Evolutionary conservation across 2,888 invertebrate species (phyloP).

Genomic region (Ennomos erosarius): DNA sequence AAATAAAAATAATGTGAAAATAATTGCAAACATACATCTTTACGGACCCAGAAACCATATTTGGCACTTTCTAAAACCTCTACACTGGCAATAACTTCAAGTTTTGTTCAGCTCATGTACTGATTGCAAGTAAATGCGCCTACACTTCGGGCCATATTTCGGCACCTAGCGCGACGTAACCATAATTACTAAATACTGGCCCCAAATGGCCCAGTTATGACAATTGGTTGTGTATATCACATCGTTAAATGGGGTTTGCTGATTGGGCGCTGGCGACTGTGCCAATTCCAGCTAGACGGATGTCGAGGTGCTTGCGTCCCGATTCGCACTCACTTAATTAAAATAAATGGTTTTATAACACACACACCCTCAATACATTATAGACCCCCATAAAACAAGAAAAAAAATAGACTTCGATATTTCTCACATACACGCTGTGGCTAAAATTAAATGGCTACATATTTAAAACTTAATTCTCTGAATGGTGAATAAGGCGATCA

Average conservation of each 20-base stretch:
- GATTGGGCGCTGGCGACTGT: conserved; percentile 33
- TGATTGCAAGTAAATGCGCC: conserved; percentile 5
- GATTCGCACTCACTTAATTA: conserved; percentile 14
- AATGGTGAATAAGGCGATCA: too few species aligned
- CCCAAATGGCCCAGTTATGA: conserved; percentile 40
- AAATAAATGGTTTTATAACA: conserved; percentile 12
- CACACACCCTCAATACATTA: too few species aligned
- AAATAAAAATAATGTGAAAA: too few species aligned
- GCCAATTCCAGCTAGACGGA: conserved; percentile 33
- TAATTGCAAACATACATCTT: too few species aligned
- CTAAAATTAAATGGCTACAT: too few species aligned
- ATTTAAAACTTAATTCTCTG: too few species aligned
- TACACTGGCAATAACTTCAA: too few species aligned
- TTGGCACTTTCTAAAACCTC: too few species aligned
- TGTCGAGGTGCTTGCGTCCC: conserved; percentile 16
- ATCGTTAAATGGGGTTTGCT: conserved; percentile 34
- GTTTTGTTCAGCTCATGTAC: conserved; percentile 2
- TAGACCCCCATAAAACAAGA: too few species aligned
- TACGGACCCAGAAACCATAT: too few species aligned
- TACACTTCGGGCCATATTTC: conserved; percentile 28
- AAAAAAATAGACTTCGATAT: too few species aligned
- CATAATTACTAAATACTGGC: conserved; percentile 50
- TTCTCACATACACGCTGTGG: too few species aligned
- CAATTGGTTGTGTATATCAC: conserved; percentile 35
- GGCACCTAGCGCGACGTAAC: conserved; percentile 39